Base-by-base conservation (phyloP, 53 echinoderm and acorn worm species). In the Paracentrotus lividus region DNA sequence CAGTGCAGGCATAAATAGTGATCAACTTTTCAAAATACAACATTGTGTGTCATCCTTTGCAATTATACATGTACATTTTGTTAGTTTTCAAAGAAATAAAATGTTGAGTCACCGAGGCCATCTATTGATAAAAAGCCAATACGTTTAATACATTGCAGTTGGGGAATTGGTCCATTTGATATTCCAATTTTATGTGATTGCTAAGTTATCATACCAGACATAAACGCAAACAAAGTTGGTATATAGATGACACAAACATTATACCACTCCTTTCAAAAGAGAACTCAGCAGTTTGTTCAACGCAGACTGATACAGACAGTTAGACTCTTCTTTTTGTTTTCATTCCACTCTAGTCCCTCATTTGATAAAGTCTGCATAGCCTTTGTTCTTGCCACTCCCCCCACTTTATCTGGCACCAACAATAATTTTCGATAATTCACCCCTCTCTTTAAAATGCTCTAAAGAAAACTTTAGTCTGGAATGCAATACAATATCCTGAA, bases 331-430 rank as follows among this genome's bases (percentile, higher is more conserved):
- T 32, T 33, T 72, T 40, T 20, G 0, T 15, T 66, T 38, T 15
- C 40, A 58, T 59, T 56, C 58, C 40, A 13, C 32, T 56, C 58
- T 56, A 88, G 5, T 9, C 58, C 5, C 23, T 88, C 58, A 33
- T 57, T 51, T 85, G 85, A 44, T 49, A 49, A 85, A 31, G 72
- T 85, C 85, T 85, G 85, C 52, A 12, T 10, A 47, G 26, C 51
- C 85, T 85, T 85, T 85, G 47, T 85, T 47, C 57, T 40, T 88
- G 55, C 10, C 38, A n/a, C 85, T 51, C 88, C 21, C 52, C 18
- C 38, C 72, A 72, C 90, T 90, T 29, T 44, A 90, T 43, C 90
- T 66, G 90, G 90, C 90, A 65, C 90, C 90, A 90, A 4, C 29
- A 40, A 64, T 44, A 10, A 90, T 90, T 90, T 90, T 90, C 67